phyloP scores from a whole-genome alignment of 2,888 invertebrate genomes.

The Drosophila recens region DNA sequence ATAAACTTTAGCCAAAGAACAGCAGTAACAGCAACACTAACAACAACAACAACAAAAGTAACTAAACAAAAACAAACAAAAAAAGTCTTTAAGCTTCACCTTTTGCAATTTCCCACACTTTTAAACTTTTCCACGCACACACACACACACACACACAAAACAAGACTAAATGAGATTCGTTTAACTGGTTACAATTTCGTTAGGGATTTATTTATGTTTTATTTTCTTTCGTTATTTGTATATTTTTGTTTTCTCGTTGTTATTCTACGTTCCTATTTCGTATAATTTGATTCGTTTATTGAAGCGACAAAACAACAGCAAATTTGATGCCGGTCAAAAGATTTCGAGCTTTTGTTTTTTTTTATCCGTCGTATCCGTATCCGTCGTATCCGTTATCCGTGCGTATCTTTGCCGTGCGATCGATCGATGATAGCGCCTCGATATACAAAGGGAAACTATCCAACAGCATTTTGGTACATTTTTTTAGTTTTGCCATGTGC shows the following conservation, averaged over 20 bases:
- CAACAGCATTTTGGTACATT: constrained; percentile 16
- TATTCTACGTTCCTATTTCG: constrained; percentile 1
- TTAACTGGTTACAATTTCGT: constrained; percentile 14
- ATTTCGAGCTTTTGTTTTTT: constrained; percentile 22
- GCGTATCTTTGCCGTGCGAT: constrained; percentile 51
- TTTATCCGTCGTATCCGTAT: constrained; percentile 14
- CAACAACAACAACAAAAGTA: not conserved
- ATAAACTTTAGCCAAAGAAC: constrained; percentile 4
- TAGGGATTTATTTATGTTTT: not conserved
- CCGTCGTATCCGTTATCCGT: constrained; percentile 21
- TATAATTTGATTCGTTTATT: constrained; percentile 15
- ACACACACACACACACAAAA: not conserved
- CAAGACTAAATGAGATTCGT: constrained; percentile 1
- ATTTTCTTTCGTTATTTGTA: constrained; percentile 1
- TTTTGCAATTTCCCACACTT: constrained; percentile 18
- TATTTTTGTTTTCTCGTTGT: constrained; percentile 14
- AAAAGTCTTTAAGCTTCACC: constrained; percentile 13
- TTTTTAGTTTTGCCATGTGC: constrained; percentile 25
- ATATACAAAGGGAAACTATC: constrained; percentile 73
- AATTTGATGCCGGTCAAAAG: constrained; percentile 46
- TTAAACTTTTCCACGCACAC: not conserved
- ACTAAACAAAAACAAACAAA: not conserved
- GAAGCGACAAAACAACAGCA: constrained; percentile 26
- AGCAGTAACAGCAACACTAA: not conserved
- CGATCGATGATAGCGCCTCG: constrained; percentile 63